A percentile compares a stretch with the other conserved stretches of the same genome.
These are phyloP conservation scores for Brachionus koreanus DNA, from an alignment of 1,140 invertebrate species.

Conservation along the genomic window DNA sequence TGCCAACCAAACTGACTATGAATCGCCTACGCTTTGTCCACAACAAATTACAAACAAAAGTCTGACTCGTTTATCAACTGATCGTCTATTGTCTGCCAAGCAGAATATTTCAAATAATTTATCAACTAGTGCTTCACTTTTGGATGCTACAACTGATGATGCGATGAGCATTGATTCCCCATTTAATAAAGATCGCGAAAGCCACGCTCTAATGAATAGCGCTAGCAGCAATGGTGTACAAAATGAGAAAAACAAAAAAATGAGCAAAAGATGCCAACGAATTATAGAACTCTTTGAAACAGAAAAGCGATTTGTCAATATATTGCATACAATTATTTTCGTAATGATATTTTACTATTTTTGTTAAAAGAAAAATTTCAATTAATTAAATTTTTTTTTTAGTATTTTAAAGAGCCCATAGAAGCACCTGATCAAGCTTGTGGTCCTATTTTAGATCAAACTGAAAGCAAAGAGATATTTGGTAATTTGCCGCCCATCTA, in stretches of 20 bases:
- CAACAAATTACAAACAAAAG: not conserved
- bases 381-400: slow-evolving; percentile 48
- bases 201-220: slow-evolving; percentile 1
- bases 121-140: slow-evolving; percentile 33
- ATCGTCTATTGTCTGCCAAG: not conserved
- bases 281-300: slow-evolving; percentile 90
- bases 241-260: slow-evolving; percentile 52
- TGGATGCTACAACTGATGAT: slow-evolving; percentile 33
- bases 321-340: slow-evolving; percentile 83
- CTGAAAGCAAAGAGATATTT: slow-evolving; percentile 91
- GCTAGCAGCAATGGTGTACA: slow-evolving; percentile 23
- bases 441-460: slow-evolving; percentile 75
- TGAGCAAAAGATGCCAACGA: slow-evolving; percentile 76
- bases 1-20: not conserved
- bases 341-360: slow-evolving; percentile 63
- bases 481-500: slow-evolving; percentile 89
- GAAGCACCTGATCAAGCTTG: slow-evolving; percentile 75
- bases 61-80: slow-evolving; percentile 32
- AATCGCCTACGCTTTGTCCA: slow-evolving; percentile 29
- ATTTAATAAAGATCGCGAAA: slow-evolving; percentile 6
- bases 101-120: slow-evolving; percentile 42
- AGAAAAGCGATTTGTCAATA: slow-evolving; percentile 91
- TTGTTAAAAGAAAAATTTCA: no score
- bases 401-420: slow-evolving; percentile 88
- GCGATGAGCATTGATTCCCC: slow-evolving; percentile 31